phyloP scores from a whole-genome alignment of 2,797 vertebrate species.

The Parauchenoglanis ngamensis region DNA sequence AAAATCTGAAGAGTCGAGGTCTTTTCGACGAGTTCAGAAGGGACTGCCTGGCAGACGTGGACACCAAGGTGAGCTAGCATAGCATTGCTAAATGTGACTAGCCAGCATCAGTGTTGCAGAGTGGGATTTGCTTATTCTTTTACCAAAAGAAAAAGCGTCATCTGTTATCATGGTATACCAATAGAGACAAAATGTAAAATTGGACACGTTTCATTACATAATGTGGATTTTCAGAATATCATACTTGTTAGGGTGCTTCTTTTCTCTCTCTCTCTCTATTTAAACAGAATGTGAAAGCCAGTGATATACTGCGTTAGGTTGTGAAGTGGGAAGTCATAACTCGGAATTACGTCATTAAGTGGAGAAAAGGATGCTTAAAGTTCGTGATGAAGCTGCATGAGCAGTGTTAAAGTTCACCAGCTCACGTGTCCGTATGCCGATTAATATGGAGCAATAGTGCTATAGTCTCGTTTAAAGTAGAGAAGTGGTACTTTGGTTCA shows the following conservation, averaged over 20 bases:
- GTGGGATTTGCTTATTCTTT: not conserved
- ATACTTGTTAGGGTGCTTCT: too few relatives aligned
- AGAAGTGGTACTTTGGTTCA: not conserved
- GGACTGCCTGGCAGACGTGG: conserved; percentile 96
- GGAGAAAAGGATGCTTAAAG: not conserved
- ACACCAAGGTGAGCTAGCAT: conserved; percentile 85
- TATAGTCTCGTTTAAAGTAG: not conserved
- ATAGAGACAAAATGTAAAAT: not conserved
- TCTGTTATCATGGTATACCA: not conserved
- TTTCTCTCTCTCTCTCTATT: not conserved
- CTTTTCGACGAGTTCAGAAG: conserved; percentile 95
- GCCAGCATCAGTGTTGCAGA: not conserved
- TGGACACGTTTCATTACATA: too few relatives aligned
- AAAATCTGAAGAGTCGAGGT: conserved; percentile 93
- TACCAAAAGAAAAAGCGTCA: not conserved
- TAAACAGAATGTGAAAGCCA: not conserved
- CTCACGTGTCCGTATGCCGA: not conserved
- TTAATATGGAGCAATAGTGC: not conserved
- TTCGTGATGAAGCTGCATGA: not conserved
- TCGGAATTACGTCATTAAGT: not conserved
- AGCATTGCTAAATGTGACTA: not conserved
- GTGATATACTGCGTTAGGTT: not conserved
- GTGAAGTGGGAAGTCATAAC: not conserved
- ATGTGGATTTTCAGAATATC: too few relatives aligned
- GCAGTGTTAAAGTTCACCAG: not conserved